Base-by-base conservation (phyloP, 1,140 invertebrate genomes). In the Apocrypta bakeri region DNA sequence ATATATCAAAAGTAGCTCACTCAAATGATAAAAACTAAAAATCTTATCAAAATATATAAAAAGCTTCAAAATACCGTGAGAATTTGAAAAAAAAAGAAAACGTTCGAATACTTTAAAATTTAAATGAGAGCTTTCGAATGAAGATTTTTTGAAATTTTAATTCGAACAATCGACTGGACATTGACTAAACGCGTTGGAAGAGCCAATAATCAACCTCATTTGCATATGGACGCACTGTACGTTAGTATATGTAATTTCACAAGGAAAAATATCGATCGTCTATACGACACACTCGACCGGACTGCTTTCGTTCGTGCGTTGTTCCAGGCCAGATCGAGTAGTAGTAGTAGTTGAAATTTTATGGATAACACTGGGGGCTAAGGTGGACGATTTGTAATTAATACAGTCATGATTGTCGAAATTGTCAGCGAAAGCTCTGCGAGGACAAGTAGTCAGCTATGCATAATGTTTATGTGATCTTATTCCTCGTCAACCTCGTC, bases 141-240 rank as follows among this genome's bases (percentile, higher is more conserved):
- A 37, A 37, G n/a, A 48, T 8, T 7, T 21, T 21, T 56, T 56
- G 17, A 56, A 56, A 21, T 21, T 21, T 56, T 56, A 56, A 56
- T 56, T 7, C 21, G 6, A 56, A 21, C 17, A 21, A 21, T 21
- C 48, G 17, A n/a, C 14, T 56, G 17, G 48, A n/a, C 48, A 56
- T n/a, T 6, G 17, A 0, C 48, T n/a, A 56, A 56, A 56, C 48
- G 14, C 48, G 17, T n/a, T 6, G 6, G 8, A 21, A 56, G 56
- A 72, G 69, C 72, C 71, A 66, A 81, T 81, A 81, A 74, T 81
- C 79, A 75, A 75, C 71, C 79, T 29, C 79, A 56, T 75, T 81
- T 81, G 33, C 31, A 68, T 27, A 17, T 6, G 1, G 7, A 27
- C 24, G 12, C 17, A 56, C 9, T 29, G 37, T 75, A 12, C 8